These are phyloP conservation scores for Pollenia griseotomentosa DNA, from an alignment of 2,888 invertebrate species.

Conservation along the genomic window DNA sequence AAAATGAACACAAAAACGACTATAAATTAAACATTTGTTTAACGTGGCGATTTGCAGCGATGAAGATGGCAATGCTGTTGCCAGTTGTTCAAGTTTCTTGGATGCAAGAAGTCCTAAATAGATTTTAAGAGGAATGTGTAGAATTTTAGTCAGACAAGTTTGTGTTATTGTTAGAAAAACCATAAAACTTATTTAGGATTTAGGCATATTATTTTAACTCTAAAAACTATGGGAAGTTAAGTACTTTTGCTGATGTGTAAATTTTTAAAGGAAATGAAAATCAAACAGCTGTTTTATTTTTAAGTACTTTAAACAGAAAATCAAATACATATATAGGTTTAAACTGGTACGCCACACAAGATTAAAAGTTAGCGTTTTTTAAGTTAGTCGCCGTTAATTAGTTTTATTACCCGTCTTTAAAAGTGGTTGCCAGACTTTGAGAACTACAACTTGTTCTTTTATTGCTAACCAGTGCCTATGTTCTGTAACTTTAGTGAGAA, in stretches of 20 bases:
- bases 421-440: too few relatives aligned
- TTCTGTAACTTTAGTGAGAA: too few relatives aligned
- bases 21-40: slow-evolving; percentile 53
- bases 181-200: too few relatives aligned
- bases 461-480: too few relatives aligned
- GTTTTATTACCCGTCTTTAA: too few relatives aligned
- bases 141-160: not conserved
- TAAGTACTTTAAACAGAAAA: too few relatives aligned
- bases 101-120: not conserved
- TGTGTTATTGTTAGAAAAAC: too few relatives aligned
- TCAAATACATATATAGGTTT: not conserved
- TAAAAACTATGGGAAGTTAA: not conserved
- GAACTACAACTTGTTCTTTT: too few relatives aligned
- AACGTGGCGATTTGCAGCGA: not conserved
- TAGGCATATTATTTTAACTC: too few relatives aligned
- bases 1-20: not conserved
- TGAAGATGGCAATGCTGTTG: not conserved
- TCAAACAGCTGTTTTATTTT: slow-evolving; percentile 1
- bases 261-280: not conserved
- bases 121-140: not conserved
- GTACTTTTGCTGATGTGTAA: not conserved
- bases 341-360: too few relatives aligned
- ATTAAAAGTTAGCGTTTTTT: not conserved
- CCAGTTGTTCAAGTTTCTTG: not conserved
- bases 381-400: too few relatives aligned